Conservation (phyloP, 2,113 vertebrate species). For the Ifrita kowaldi region DNA sequence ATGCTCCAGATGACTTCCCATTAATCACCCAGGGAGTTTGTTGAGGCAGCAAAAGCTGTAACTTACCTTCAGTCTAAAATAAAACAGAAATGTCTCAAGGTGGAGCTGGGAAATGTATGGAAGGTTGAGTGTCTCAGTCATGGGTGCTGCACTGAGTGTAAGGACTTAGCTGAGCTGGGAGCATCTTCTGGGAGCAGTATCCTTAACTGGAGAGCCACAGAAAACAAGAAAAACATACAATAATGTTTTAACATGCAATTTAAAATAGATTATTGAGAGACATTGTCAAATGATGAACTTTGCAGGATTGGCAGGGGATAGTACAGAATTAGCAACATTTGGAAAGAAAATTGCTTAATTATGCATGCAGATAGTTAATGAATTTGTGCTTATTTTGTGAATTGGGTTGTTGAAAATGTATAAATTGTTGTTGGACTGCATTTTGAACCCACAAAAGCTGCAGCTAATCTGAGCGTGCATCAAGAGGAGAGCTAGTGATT, state of each 20-base stretch:
- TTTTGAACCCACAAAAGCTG: constrained; percentile 16
- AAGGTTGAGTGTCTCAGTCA: not conserved
- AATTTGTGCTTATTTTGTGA: constrained; percentile 17
- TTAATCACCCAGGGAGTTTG: not conserved
- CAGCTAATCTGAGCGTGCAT: not conserved
- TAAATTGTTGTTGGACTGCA: not conserved
- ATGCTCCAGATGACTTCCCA: not conserved
- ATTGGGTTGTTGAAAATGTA: not conserved
- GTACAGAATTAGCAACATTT: not conserved
- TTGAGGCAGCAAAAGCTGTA: not conserved
- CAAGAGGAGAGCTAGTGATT: constrained; percentile 25
- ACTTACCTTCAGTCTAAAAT: not conserved
- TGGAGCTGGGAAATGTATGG: not conserved
- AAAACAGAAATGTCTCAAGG: not conserved
- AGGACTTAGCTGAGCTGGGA: not conserved
- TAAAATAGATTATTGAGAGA: not conserved
- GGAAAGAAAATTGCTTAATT: not conserved
- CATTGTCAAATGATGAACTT: not conserved
- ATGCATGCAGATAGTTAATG: not conserved
- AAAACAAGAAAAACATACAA: not conserved
- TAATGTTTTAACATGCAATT: not conserved
- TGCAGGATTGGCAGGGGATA: not conserved
- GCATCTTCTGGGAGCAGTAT: not conserved
- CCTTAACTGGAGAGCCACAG: not conserved
- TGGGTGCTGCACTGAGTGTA: not conserved